phyloP scores from a whole-genome alignment of 1,140 invertebrate genomes.

The Papilio polyxenes region DNA sequence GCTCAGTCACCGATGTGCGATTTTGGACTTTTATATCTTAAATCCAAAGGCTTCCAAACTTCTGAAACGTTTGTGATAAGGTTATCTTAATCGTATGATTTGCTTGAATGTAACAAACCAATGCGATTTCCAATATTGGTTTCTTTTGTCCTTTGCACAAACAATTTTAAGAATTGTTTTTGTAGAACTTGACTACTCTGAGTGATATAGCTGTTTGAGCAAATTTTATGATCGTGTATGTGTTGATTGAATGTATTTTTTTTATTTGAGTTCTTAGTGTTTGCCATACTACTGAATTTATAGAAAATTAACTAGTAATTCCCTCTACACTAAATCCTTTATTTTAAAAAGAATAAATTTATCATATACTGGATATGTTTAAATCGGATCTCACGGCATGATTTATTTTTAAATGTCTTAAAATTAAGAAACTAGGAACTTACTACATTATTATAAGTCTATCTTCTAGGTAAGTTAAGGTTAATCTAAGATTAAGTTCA shows the following conservation, averaged over 20 bases:
- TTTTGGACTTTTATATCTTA: background rate
- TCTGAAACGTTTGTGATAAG: background rate
- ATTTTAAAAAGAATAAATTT: too few species aligned
- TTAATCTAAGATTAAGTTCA: background rate
- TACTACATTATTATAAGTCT: too few species aligned
- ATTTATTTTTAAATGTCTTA: too few species aligned
- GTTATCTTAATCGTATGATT: slow-evolving; percentile 10
- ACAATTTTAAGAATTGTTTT: slow-evolving; percentile 1
- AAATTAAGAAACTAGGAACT: too few species aligned
- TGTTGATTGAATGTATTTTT: too few species aligned
- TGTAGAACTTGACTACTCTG: background rate
- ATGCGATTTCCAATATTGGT: slow-evolving; percentile 5
- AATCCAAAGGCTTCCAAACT: background rate
- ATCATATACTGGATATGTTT: too few species aligned
- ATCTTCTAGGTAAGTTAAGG: background rate
- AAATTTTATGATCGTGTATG: background rate
- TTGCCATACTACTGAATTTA: too few species aligned
- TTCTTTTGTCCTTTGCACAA: background rate
- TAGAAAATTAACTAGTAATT: too few species aligned
- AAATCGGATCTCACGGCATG: too few species aligned
- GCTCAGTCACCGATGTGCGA: background rate
- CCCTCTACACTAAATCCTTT: too few species aligned
- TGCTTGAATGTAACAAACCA: background rate
- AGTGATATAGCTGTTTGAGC: background rate
- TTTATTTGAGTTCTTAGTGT: too few species aligned